phyloP scores from a whole-genome alignment of 2,888 invertebrate species.

The Drosophila monieri region DNA sequence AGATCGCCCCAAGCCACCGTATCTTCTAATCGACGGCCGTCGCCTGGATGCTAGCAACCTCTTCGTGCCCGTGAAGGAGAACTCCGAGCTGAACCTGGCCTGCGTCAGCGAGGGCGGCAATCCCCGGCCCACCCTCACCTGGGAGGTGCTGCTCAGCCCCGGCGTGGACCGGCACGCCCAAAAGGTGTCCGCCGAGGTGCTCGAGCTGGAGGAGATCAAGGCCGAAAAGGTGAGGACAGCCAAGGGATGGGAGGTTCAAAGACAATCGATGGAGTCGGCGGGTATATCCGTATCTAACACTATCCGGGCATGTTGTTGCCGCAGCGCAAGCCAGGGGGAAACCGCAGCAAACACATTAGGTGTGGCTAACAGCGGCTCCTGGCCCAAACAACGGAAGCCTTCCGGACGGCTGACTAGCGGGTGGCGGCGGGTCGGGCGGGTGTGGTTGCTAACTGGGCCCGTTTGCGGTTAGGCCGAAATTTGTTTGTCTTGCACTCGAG shows the following conservation, averaged over 20 bases:
- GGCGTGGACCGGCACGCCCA: conserved; percentile 86
- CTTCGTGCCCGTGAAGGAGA: conserved; percentile 94
- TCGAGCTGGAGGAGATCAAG: conserved; percentile 84
- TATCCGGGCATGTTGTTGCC: conserved; percentile 3
- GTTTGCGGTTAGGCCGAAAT: conserved; percentile 66
- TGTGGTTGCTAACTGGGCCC: background rate
- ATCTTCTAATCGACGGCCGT: conserved; percentile 93
- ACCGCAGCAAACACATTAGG: conserved; percentile 65
- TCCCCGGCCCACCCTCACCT: conserved; percentile 86
- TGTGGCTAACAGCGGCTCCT: conserved; percentile 63
- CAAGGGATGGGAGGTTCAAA: background rate
- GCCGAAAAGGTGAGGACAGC: conserved; percentile 80
- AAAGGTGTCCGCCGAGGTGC: conserved; percentile 85
- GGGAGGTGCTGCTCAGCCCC: conserved; percentile 84
- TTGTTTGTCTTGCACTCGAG: conserved; percentile 78
- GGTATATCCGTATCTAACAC: background rate
- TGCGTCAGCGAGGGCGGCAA: conserved; percentile 94
- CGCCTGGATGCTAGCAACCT: conserved; percentile 93
- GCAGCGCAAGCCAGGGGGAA: conserved; percentile 31
- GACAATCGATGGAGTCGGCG: background rate
- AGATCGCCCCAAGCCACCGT: conserved; percentile 94
- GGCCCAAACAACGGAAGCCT: conserved; percentile 50
- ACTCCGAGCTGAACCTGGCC: conserved; percentile 91
- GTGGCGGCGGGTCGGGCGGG: conserved; percentile 35
- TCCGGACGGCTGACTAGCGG: conserved; percentile 23